Base-by-base conservation (phyloP, 1,140 invertebrate species). In the Nasonia longicornis region DNA sequence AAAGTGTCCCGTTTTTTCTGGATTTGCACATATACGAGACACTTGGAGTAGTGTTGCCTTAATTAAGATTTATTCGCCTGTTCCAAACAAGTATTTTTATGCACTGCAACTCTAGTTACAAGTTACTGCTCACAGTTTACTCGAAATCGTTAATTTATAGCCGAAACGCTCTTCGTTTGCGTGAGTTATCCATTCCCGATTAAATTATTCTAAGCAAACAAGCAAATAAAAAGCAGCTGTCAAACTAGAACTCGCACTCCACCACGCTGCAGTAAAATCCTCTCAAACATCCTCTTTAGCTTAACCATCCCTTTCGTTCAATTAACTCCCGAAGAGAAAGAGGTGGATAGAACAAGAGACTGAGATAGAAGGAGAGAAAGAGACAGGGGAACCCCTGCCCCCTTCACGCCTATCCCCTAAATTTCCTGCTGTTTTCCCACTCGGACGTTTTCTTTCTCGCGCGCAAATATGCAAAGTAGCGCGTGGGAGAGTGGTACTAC, bases 401-500 rank as follows among this genome's bases (percentile, higher is more conserved):
- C 35, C 8, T n/a, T 71, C 35, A 35, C 26, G 35, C 35, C 26
- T 10, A 29, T 52, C 20, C 12, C n/a, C 45, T 71, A 63, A 81
- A 58, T 76, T 80, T 6, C 3, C 8, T 45, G 16, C 35, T 81
- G 73, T 76, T 81, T 81, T 81, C 66, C 22, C 22, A 63, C 12
- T 75, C 42, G 42, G 72, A 48, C 26, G 26, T 69, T 76, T 77
- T 76, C 42, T 81, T 67, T 81, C 14, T 52, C 16, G 11, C 22
- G 22, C 22, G 63, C 52, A 42, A 69, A 73, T 82, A 77, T 82
- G 80, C 70, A 82, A 82, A 82, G 67, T 58, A 78, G 63, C 26
- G 26, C 26, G 11, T 12, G 29, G 38, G 73, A 75, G 38, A 58
- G 20, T 58, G 16, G 52, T 16, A 12, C 38, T n/a, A 26, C 8